Conservation (phyloP, 2,888 invertebrate genomes). For the Selenia dentaria region DNA sequence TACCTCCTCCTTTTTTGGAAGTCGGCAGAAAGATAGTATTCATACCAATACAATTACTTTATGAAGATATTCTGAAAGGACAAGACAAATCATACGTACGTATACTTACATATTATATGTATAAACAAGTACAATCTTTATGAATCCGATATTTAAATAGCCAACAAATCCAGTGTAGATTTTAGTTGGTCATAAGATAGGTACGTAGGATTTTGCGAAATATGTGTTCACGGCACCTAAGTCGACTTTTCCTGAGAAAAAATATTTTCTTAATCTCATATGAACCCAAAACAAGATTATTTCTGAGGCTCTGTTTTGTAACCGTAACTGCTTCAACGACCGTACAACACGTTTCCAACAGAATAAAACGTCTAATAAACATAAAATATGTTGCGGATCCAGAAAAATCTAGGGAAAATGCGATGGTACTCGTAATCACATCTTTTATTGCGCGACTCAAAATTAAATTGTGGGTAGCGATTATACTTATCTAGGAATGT, state of each 20-base stretch:
- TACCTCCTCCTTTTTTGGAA: too few relatives aligned
- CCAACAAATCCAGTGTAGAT: too few relatives aligned
- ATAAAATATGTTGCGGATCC: slow-evolving; percentile 18
- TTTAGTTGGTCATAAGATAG: too few relatives aligned
- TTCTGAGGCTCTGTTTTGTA: slow-evolving; percentile 5
- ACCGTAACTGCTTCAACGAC: slow-evolving; percentile 5
- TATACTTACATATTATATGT: too few relatives aligned
- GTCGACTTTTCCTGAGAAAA: not conserved
- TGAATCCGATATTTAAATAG: too few relatives aligned
- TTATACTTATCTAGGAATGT: slow-evolving; percentile 23
- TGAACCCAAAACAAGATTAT: slow-evolving; percentile 19
- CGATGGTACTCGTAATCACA: slow-evolving; percentile 18
- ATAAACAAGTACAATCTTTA: too few relatives aligned
- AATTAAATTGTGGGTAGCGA: slow-evolving; percentile 26
- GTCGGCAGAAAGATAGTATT: too few relatives aligned
- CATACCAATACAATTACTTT: too few relatives aligned
- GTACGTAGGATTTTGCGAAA: too few relatives aligned
- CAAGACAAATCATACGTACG: too few relatives aligned
- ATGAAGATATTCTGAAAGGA: too few relatives aligned
- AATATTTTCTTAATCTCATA: slow-evolving; percentile 12
- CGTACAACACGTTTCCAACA: slow-evolving; percentile 13
- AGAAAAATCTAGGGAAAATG: slow-evolving; percentile 12
- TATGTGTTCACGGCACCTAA: too few relatives aligned
- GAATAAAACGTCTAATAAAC: slow-evolving; percentile 23
- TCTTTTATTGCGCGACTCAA: slow-evolving; percentile 22